phyloP scores from a whole-genome alignment of 2,113 vertebrate species.

The Nanorana parkeri region DNA sequence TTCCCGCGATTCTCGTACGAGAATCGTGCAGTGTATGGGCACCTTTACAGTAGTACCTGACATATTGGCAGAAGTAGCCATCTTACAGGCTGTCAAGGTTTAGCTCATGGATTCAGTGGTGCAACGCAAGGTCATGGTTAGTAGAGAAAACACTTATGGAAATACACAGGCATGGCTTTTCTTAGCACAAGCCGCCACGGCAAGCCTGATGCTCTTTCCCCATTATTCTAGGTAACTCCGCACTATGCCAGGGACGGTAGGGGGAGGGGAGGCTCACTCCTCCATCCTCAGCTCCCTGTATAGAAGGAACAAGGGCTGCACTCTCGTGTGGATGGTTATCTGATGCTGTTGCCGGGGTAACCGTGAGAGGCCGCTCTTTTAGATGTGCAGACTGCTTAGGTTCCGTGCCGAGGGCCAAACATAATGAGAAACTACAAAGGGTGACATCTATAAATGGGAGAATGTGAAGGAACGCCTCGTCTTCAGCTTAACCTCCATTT shows the following conservation, averaged over 20 bases:
- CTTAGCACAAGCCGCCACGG: not conserved
- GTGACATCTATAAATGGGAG: not conserved
- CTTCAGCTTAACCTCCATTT: too few species aligned
- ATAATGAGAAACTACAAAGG: not conserved
- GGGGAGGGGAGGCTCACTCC: not conserved
- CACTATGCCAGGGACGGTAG: not conserved
- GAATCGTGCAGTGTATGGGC: too few species aligned
- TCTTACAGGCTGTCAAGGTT: too few species aligned
- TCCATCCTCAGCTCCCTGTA: not conserved
- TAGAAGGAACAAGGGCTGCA: constrained; percentile 21
- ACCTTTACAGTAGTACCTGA: too few species aligned
- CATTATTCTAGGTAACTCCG: not conserved
- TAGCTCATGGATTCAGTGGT: too few species aligned
- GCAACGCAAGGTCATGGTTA: too few species aligned
- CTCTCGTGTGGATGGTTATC: constrained; percentile 20
- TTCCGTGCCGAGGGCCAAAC: not conserved
- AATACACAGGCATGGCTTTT: not conserved
- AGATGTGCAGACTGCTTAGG: constrained; percentile 3
- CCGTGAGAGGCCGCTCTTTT: constrained; percentile 20
- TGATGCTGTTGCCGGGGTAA: constrained; percentile 45
- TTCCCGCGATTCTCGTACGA: too few species aligned
- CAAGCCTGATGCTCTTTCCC: not conserved
- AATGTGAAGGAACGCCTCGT: too few species aligned
- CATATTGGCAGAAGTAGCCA: too few species aligned
- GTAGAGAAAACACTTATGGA: too few species aligned